Conservation (phyloP, 2,888 invertebrate genomes). For the Leptopilina syphax region DNA sequence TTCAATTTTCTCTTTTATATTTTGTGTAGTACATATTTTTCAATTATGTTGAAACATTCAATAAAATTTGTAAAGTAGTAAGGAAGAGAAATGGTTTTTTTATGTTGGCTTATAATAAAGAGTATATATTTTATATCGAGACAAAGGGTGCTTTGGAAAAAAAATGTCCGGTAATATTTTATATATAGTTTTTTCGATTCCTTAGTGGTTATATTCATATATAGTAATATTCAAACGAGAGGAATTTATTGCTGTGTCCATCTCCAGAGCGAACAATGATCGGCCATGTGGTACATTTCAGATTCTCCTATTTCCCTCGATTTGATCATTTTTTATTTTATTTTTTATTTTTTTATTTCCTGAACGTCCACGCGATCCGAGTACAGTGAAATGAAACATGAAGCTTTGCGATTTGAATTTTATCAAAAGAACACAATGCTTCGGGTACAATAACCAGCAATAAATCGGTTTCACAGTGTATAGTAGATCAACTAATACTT, state of each 20-base stretch:
- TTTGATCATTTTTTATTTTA: not conserved
- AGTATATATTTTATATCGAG: not conserved
- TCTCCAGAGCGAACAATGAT: slow-evolving; percentile 38
- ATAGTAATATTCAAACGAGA: slow-evolving; percentile 15
- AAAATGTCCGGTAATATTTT: slow-evolving; percentile 8
- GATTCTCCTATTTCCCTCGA: slow-evolving; percentile 25
- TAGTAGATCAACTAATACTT: slow-evolving; percentile 6
- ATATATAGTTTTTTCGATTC: not conserved
- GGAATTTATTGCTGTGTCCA: slow-evolving; percentile 24
- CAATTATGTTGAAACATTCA: not conserved
- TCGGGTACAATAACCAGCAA: slow-evolving; percentile 19
- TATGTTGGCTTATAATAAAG: not conserved
- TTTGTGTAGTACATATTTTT: no score
- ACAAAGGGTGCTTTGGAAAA: not conserved
- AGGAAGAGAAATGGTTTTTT: not conserved
- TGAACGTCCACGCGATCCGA: not conserved
- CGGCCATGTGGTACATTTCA: slow-evolving; percentile 29
- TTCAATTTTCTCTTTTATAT: no score
- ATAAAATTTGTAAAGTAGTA: not conserved
- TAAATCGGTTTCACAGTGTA: slow-evolving; percentile 22
- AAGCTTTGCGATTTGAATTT: slow-evolving; percentile 46
- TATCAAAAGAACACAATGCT: slow-evolving; percentile 40
- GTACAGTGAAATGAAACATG: slow-evolving; percentile 37
- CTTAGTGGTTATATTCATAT: not conserved
- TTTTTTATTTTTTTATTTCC: not conserved